phyloP scores from a whole-genome alignment of 53 echinoderm and acorn worm species.

The Holothuria leucospilota region DNA sequence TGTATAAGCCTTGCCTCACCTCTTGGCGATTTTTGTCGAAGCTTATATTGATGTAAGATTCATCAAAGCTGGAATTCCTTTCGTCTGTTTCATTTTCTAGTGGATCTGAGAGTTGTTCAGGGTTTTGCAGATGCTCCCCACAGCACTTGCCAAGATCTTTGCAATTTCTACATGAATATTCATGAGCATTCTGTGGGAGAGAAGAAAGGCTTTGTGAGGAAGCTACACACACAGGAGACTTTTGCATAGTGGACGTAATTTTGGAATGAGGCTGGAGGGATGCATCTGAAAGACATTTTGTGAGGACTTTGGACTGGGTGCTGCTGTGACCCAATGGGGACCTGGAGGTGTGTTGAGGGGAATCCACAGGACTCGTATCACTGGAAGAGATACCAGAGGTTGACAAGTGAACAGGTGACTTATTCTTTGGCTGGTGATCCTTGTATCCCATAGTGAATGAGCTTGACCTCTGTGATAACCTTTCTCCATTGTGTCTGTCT shows the following conservation, averaged over 20 bases:
- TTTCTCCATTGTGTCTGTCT: constrained; percentile 11
- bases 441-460: constrained; percentile 37
- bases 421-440: constrained; percentile 17
- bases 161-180: too few species aligned
- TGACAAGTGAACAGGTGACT: neutral
- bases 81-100: neutral
- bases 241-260: constrained; percentile 6
- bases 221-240: constrained; percentile 20
- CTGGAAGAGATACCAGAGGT: constrained; percentile 7
- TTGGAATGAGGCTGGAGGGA: constrained; percentile 43
- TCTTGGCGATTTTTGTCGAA: neutral
- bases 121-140: too few species aligned
- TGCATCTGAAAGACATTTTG: constrained; percentile 45
- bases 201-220: constrained; percentile 9
- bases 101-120: neutral
- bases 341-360: constrained; percentile 10
- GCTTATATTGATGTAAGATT: constrained; percentile 37
- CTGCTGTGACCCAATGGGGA: neutral
- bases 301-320: constrained; percentile 26
- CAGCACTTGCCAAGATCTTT: too few species aligned
- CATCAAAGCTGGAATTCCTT: neutral
- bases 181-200: neutral
- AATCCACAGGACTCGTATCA: constrained; percentile 27
- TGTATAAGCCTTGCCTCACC: constrained; percentile 29
- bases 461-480: constrained; percentile 24